phyloP scores from a whole-genome alignment of 2,113 vertebrate species.

The Oxyruncus cristatus region DNA sequence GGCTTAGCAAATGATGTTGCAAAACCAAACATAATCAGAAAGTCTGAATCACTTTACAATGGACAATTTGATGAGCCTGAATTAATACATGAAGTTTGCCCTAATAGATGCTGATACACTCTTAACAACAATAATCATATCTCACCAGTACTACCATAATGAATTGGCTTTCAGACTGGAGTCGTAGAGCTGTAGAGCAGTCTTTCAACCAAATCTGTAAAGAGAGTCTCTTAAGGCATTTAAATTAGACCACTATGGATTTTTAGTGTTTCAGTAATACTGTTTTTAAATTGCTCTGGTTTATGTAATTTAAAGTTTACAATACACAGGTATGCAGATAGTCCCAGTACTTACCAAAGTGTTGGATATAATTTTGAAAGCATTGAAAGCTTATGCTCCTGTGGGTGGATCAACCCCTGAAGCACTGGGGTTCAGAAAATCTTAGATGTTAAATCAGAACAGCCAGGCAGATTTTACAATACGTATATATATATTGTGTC shows the following conservation, averaged over 20 bases:
- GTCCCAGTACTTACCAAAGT: background rate
- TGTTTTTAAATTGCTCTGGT: background rate
- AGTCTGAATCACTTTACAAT: background rate
- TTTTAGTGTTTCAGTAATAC: background rate
- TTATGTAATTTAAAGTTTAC: background rate
- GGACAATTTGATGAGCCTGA: background rate
- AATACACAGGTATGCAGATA: background rate
- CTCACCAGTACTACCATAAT: background rate
- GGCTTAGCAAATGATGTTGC: background rate
- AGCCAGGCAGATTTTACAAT: background rate
- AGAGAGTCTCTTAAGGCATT: background rate
- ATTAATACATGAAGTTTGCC: background rate
- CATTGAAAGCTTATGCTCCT: background rate
- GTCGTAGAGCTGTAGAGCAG: background rate
- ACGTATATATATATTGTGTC: background rate
- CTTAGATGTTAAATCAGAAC: background rate
- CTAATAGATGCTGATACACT: background rate
- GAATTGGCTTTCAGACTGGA: background rate
- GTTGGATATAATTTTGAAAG: background rate
- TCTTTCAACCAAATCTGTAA: background rate
- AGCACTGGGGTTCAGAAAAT: background rate
- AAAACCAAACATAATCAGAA: background rate
- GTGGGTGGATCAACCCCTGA: background rate
- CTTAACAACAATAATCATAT: conserved; percentile 12
- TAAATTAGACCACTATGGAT: background rate